These are phyloP conservation scores for Hassar affinis DNA, from an alignment of 2,113 vertebrate species.

Conservation along the genomic window DNA sequence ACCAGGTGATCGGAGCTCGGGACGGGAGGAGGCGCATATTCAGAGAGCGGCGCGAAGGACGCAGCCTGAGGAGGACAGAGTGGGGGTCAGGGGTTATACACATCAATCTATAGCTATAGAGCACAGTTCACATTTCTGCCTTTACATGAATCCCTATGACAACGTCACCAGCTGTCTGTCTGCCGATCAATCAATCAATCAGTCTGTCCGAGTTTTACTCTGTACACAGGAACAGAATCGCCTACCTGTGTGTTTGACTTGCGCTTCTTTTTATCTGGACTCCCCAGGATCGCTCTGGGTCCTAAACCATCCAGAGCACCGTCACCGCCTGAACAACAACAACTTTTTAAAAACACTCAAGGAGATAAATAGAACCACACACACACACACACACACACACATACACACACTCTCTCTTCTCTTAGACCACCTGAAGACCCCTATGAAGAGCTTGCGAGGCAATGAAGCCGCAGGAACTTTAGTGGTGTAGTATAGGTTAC, in stretches of 20 bases:
- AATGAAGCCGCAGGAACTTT: too few relatives aligned
- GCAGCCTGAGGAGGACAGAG: constrained; percentile 71
- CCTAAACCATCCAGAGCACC: constrained; percentile 80
- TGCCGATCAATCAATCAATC: too few relatives aligned
- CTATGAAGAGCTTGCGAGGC: too few relatives aligned
- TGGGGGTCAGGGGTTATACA: constrained; percentile 24
- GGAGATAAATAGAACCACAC: too few relatives aligned
- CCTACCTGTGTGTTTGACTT: constrained; percentile 79
- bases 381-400: not conserved
- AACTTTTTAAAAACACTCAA: not conserved
- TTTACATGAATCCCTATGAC: not conserved
- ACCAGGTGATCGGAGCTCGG: constrained; percentile 83
- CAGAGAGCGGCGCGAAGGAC: constrained; percentile 75
- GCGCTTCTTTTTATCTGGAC: constrained; percentile 84
- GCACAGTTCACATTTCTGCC: not conserved
- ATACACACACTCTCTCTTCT: too few relatives aligned
- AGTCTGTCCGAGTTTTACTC: not conserved
- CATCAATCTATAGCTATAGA: not conserved
- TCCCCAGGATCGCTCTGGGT: constrained; percentile 75
- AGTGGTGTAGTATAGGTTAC: too few relatives aligned
- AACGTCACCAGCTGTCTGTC: too few relatives aligned
- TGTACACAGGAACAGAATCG: not conserved
- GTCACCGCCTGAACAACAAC: constrained; percentile 72
- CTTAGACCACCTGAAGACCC: too few relatives aligned
- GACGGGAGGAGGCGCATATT: constrained; percentile 83